phyloP scores from a whole-genome alignment of 2,797 vertebrate species.

The Lacerta agilis region DNA sequence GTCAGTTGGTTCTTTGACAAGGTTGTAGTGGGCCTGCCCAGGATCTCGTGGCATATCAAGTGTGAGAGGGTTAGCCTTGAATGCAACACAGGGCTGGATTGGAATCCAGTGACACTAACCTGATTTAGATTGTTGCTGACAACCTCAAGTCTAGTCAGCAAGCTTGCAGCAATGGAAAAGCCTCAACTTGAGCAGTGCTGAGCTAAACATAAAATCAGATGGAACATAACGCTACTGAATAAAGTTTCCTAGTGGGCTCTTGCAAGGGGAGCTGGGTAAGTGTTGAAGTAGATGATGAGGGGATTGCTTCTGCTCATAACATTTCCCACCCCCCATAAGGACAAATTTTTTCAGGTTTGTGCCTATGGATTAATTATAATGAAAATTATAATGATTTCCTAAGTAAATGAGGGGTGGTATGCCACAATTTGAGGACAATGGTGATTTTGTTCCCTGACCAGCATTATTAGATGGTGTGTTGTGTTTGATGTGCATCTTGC shows the following conservation, averaged over 20 bases:
- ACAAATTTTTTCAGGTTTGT: not conserved
- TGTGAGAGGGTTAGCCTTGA: not conserved
- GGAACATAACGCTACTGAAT: not conserved
- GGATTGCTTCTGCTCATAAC: not conserved
- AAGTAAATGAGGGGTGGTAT: not conserved
- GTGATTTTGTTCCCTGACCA: conserved; percentile 22
- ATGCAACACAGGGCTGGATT: not conserved
- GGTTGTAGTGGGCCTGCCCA: not conserved
- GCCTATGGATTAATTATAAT: not conserved
- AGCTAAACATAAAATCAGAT: not conserved
- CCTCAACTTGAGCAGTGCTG: not conserved
- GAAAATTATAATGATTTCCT: not conserved
- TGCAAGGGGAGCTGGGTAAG: not conserved
- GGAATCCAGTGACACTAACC: not conserved
- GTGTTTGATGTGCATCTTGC: conserved; percentile 37
- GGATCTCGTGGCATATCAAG: not conserved
- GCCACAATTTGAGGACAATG: conserved; percentile 10
- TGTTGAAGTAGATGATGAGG: not conserved
- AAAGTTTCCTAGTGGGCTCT: not conserved
- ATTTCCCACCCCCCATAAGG: not conserved
- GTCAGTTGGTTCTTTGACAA: not conserved
- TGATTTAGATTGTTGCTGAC: not conserved
- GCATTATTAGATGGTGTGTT: conserved; percentile 14
- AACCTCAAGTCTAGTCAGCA: no score
- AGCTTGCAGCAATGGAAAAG: no score